Conservation (phyloP, 2,888 invertebrate genomes). For the Eupithecia subumbrata region DNA sequence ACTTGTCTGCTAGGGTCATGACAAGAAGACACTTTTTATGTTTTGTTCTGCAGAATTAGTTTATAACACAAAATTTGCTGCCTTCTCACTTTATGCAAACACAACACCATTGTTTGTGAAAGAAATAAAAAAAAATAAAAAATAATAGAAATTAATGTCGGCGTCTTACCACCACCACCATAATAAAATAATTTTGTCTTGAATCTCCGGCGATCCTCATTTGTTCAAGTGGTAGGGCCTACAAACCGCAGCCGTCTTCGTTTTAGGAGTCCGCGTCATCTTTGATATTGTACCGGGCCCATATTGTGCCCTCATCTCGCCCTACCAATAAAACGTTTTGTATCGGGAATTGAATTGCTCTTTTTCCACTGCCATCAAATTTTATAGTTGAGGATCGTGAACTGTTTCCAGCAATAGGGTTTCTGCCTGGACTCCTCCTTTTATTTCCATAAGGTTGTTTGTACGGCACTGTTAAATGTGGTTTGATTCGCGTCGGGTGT, state of each 20-base stretch:
- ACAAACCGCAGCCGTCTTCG: slow-evolving; percentile 50
- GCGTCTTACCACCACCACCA: too few relatives aligned
- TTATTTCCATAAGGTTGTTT: slow-evolving; percentile 15
- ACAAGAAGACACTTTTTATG: too few relatives aligned
- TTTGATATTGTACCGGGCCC: slow-evolving; percentile 61
- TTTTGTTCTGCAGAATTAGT: too few relatives aligned
- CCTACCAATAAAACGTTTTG: slow-evolving; percentile 73
- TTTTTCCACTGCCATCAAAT: slow-evolving; percentile 47
- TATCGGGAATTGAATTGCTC: slow-evolving; percentile 75
- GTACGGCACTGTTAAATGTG: slow-evolving; percentile 3
- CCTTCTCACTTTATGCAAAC: too few relatives aligned
- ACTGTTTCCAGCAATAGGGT: slow-evolving; percentile 32
- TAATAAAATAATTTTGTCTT: too few relatives aligned
- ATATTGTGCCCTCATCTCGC: slow-evolving; percentile 68
- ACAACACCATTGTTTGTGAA: too few relatives aligned
- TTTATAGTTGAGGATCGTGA: slow-evolving; percentile 45
- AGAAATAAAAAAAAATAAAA: too few relatives aligned
- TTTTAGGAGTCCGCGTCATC: slow-evolving; percentile 66
- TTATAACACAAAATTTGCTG: too few relatives aligned
- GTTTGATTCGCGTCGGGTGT: background rate
- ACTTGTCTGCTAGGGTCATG: too few relatives aligned
- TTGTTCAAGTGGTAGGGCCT: slow-evolving; percentile 48
- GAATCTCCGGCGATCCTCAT: background rate
- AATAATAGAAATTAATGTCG: too few relatives aligned
- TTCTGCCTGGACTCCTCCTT: slow-evolving; percentile 25